Evolutionary conservation across 2,888 invertebrate genomes (phyloP).

Genomic region (Troilus luridus): DNA sequence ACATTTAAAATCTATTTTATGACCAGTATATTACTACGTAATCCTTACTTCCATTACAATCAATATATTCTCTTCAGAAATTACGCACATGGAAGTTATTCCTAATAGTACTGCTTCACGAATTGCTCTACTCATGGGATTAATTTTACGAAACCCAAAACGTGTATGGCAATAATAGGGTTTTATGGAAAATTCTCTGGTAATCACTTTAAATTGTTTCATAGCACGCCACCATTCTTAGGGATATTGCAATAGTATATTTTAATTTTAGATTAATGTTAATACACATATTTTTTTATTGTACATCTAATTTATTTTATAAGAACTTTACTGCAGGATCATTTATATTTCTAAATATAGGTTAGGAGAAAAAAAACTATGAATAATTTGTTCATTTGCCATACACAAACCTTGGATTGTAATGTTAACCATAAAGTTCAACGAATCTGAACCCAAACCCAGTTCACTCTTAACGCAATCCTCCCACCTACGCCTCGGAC

Average conservation of each 20-base stretch:
- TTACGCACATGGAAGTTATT: background rate
- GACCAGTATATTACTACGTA: background rate
- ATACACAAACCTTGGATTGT: no score
- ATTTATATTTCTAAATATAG: no score
- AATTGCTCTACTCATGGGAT: constrained; percentile 5
- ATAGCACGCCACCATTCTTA: background rate
- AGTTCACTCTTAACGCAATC: no score
- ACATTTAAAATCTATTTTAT: background rate
- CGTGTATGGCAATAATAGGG: background rate
- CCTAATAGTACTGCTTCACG: constrained; percentile 1
- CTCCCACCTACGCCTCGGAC: no score
- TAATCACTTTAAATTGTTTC: constrained; percentile 10
- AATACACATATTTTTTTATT: background rate
- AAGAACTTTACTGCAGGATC: no score
- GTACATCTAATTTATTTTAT: no score
- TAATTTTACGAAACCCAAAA: background rate
- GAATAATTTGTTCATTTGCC: no score
- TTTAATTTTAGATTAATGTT: background rate
- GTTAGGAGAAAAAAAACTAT: no score
- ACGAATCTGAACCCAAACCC: no score
- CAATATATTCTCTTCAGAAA: background rate
- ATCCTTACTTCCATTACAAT: background rate
- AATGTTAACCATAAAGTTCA: no score
- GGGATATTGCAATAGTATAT: background rate
- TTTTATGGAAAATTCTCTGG: background rate